Evolutionary conservation across 2,113 vertebrate species (phyloP).

Genomic region (Scomber scombrus): DNA sequence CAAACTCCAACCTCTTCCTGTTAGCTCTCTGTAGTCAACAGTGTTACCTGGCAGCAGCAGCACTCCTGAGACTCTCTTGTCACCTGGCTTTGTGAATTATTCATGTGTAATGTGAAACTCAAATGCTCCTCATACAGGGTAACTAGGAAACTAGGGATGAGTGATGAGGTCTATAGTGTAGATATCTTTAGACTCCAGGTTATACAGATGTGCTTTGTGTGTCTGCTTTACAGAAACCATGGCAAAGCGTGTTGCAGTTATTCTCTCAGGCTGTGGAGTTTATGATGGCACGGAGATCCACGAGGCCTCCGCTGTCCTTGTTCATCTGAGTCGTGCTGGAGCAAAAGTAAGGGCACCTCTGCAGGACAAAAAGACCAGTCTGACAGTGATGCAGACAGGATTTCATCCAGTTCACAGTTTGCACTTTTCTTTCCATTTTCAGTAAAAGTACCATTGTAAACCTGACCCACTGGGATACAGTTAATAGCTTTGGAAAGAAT

Average conservation of each 20-base stretch:
- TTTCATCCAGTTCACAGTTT: background rate
- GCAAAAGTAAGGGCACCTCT: constrained; percentile 84
- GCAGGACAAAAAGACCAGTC: background rate
- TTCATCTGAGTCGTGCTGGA: constrained; percentile 90
- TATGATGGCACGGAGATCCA: constrained; percentile 91
- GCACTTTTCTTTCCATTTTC: background rate
- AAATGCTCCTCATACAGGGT: background rate
- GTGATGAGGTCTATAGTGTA: background rate
- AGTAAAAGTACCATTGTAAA: background rate
- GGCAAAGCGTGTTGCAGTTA: constrained; percentile 87
- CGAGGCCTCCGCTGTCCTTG: constrained; percentile 88
- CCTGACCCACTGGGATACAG: background rate
- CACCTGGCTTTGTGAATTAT: constrained; percentile 37
- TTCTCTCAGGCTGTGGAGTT: constrained; percentile 90
- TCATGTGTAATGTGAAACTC: constrained; percentile 11
- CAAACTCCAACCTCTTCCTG: too few species aligned
- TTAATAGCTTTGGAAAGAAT: background rate
- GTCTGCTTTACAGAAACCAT: constrained; percentile 76
- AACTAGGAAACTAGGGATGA: background rate
- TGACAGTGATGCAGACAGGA: background rate
- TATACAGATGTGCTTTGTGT: background rate
- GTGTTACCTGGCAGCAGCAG: constrained; percentile 21
- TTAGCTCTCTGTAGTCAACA: too few species aligned
- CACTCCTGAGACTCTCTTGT: background rate
- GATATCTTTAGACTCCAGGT: background rate